phyloP scores from a whole-genome alignment of 2,797 vertebrate genomes.

The Pangasius mekongensis region DNA sequence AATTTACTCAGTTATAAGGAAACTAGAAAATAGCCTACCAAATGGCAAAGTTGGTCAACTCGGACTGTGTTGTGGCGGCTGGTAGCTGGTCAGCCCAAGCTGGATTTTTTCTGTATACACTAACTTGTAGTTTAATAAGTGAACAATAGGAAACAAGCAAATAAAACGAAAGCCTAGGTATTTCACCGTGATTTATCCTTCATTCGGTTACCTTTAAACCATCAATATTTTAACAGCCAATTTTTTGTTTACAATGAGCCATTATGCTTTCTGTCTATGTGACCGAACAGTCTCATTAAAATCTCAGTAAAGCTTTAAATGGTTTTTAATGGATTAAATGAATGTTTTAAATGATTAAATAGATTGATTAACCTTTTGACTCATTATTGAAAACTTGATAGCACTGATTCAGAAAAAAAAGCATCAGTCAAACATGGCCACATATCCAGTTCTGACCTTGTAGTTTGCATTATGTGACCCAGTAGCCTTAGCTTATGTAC shows the following conservation, averaged over 20 bases:
- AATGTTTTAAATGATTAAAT: not conserved
- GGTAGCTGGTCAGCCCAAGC: not conserved
- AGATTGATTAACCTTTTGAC: not conserved
- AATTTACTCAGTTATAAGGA: not conserved
- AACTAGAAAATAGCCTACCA: not conserved
- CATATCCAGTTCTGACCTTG: not conserved
- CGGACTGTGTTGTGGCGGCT: no score
- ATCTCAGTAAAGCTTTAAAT: not conserved
- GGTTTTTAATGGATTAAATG: not conserved
- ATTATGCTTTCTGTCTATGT: not conserved
- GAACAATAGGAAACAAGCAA: not conserved
- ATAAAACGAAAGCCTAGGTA: not conserved
- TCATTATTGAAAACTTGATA: not conserved
- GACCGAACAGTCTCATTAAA: not conserved
- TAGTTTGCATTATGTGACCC: not conserved
- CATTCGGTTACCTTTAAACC: not conserved
- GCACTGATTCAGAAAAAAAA: not conserved
- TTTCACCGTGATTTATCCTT: not conserved
- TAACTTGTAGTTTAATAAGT: not conserved
- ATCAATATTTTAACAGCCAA: not conserved
- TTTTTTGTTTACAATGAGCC: not conserved
- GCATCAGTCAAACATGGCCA: not conserved
- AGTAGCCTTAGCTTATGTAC: not conserved
- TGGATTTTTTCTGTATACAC: not conserved
- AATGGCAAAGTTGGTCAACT: not conserved